A percentile compares a stretch with the other conserved stretches of the same genome.
Conservation (phyloP, 2,113 vertebrate species). For the Coptodon rendalli region DNA sequence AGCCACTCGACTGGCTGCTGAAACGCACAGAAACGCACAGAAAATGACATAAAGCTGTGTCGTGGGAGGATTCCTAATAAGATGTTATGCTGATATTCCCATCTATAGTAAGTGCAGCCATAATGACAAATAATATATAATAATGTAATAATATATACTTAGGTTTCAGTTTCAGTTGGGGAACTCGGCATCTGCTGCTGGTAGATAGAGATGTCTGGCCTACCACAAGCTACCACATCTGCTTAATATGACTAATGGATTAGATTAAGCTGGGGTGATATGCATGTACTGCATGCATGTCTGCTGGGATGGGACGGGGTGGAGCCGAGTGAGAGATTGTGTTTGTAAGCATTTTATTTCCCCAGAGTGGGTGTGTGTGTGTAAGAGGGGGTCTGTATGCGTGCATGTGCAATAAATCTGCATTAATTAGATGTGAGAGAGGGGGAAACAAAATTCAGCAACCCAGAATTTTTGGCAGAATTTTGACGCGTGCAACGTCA, state of each 20-base stretch:
- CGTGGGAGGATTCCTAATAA: slow-evolving; percentile 33
- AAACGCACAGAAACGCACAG: neutral
- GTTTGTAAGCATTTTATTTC: slow-evolving; percentile 41
- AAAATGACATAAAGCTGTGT: neutral
- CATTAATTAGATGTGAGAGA: slow-evolving; percentile 30
- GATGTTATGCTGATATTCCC: slow-evolving; percentile 19
- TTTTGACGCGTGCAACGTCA: neutral
- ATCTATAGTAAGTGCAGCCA: neutral
- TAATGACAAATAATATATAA: slow-evolving; percentile 34
- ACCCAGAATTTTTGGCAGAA: neutral
- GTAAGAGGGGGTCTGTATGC: neutral
- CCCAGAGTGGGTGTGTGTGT: neutral
- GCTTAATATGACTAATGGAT: slow-evolving; percentile 66
- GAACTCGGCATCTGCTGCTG: slow-evolving; percentile 29
- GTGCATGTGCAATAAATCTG: slow-evolving; percentile 33
- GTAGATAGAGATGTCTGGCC: slow-evolving; percentile 29
- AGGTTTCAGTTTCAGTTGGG: neutral
- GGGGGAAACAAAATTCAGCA: neutral
- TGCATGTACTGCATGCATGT: neutral
- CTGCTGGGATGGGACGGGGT: neutral
- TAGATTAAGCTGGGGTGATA: slow-evolving; percentile 50
- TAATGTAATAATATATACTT: slow-evolving; percentile 22
- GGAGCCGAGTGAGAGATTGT: slow-evolving; percentile 15
- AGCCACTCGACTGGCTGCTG: slow-evolving; percentile 43
- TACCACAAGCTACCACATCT: slow-evolving; percentile 14